Conservation (phyloP, 2,888 invertebrate species). For the Synanthedon andrenaeformis region DNA sequence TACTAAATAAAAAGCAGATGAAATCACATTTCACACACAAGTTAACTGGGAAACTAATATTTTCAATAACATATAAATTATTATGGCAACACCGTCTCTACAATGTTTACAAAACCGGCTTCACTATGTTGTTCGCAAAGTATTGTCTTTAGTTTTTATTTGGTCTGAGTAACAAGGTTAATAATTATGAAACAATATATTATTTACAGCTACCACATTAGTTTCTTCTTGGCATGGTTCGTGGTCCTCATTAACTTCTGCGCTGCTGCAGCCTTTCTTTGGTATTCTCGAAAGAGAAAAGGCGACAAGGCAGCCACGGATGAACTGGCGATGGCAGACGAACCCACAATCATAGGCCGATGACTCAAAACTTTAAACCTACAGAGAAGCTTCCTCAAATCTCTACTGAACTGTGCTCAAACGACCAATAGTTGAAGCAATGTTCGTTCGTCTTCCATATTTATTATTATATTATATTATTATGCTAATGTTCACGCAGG, state of each 20-base stretch:
- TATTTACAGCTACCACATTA: constrained; percentile 74
- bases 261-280: constrained; percentile 79
- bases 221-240: constrained; percentile 81
- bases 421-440: constrained; percentile 53
- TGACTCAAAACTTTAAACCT: constrained; percentile 42
- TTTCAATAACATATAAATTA: no score
- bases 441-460: constrained; percentile 50
- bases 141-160: no score
- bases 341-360: constrained; percentile 83
- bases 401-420: constrained; percentile 66
- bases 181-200: constrained; percentile 1
- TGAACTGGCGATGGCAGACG: constrained; percentile 86
- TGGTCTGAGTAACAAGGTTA: neutral
- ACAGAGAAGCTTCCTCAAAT: constrained; percentile 37
- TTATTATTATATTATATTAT: constrained; percentile 14
- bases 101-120: no score
- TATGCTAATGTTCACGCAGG: constrained; percentile 11
- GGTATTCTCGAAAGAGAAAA: constrained; percentile 87
- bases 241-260: constrained; percentile 78
- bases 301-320: constrained; percentile 85
- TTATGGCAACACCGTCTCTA: no score
- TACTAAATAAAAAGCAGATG: no score
- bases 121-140: no score
- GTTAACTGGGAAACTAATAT: no score
- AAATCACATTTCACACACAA: no score